Percentiles rank a stretch among this genome's conserved stretches.
These are phyloP conservation scores for Nephrocerus scutellatus DNA, from an alignment of 2,888 invertebrate species.

Conservation along the genomic window DNA sequence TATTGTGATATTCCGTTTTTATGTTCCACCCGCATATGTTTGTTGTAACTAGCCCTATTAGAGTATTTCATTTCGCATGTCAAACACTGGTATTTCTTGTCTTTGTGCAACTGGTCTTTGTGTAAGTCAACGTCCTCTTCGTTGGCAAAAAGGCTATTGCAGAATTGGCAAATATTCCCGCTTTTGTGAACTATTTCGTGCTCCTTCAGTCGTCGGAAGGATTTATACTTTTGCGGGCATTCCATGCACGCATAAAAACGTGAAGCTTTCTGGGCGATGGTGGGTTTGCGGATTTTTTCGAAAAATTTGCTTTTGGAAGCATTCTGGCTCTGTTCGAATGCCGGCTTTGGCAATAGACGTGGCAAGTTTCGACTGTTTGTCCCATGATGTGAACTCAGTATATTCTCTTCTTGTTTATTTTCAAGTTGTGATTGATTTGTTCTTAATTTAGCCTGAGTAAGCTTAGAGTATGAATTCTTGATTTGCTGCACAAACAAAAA, in stretches of 20 bases:
- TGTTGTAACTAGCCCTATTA: slow-evolving; percentile 21
- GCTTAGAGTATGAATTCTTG: slow-evolving; percentile 1
- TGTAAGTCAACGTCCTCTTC: slow-evolving; percentile 19
- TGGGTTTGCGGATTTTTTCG: not conserved
- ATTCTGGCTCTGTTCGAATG: not conserved
- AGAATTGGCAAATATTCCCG: slow-evolving; percentile 23
- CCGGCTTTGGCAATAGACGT: not conserved
- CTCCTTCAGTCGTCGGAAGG: slow-evolving; percentile 21
- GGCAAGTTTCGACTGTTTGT: too few species aligned
- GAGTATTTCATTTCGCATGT: slow-evolving; percentile 19
- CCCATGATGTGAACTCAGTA: too few species aligned
- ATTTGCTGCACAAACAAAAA: slow-evolving; percentile 19
- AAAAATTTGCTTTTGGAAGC: not conserved
- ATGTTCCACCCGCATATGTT: slow-evolving; percentile 22
- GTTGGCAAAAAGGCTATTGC: slow-evolving; percentile 22
- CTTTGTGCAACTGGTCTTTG: slow-evolving; percentile 14
- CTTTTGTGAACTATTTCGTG: slow-evolving; percentile 22
- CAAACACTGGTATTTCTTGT: slow-evolving; percentile 20
- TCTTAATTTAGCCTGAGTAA: slow-evolving; percentile 4
- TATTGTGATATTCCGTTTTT: slow-evolving; percentile 17
- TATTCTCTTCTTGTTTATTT: not conserved
- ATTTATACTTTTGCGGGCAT: slow-evolving; percentile 22
- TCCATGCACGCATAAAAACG: slow-evolving; percentile 25
- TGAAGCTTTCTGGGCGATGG: not conserved
- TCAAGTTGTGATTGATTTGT: not conserved